Conservation (phyloP, 2,113 vertebrate genomes). For the Okapia johnstoni region DNA sequence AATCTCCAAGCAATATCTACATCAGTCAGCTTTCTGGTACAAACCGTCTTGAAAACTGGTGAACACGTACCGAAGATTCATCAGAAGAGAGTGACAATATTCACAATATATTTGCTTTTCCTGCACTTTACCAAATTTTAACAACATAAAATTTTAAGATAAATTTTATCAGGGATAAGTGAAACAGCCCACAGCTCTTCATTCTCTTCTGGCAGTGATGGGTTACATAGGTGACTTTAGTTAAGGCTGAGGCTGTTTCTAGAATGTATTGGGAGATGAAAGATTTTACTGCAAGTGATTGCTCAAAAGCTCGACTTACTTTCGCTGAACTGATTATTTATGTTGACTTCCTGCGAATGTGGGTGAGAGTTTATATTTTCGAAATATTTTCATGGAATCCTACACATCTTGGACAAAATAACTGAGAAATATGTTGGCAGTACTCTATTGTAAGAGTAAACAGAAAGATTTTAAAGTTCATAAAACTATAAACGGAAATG, state of each 20-base stretch:
- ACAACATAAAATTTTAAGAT: not conserved
- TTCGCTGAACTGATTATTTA: not conserved
- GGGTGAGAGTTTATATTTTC: not conserved
- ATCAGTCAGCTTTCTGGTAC: not conserved
- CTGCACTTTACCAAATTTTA: not conserved
- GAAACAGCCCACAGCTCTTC: not conserved
- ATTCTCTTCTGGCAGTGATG: not conserved
- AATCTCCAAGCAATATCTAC: not conserved
- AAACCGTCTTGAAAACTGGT: not conserved
- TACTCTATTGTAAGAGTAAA: not conserved
- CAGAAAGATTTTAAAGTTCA: not conserved
- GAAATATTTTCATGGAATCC: not conserved
- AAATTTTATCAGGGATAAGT: not conserved
- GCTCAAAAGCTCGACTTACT: not conserved
- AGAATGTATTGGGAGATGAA: not conserved
- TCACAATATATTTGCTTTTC: not conserved
- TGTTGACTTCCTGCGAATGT: not conserved
- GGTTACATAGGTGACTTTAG: not conserved
- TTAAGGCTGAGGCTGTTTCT: not conserved
- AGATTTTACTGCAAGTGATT: fast-evolving
- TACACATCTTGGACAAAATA: not conserved
- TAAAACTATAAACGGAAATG: not conserved
- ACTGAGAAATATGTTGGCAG: not conserved
- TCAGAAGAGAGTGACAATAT: not conserved
- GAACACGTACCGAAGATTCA: not conserved